Conservation (phyloP, 2,113 vertebrate species). For the Heteronetta atricapilla region DNA sequence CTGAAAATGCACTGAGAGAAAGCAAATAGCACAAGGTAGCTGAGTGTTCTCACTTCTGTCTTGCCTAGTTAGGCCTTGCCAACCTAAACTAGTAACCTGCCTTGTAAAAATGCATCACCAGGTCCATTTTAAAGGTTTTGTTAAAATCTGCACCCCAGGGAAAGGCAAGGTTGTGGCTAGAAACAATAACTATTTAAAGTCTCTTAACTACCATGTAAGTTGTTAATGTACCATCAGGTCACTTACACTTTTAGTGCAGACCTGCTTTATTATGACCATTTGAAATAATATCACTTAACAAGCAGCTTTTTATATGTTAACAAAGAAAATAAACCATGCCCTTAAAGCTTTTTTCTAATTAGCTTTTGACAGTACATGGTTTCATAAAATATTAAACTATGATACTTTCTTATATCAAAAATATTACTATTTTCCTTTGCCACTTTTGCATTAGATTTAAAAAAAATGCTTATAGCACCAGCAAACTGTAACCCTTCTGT, state of each 20-base stretch:
- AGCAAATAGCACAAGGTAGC: not conserved
- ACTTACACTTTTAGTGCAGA: not conserved
- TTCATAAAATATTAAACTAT: not conserved
- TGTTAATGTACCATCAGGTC: not conserved
- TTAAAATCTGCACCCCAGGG: slow-evolving; percentile 16
- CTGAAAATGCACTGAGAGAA: slow-evolving; percentile 83
- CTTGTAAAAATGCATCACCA: not conserved
- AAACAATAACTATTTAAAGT: not conserved
- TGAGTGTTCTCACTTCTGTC: not conserved
- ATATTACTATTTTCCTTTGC: not conserved
- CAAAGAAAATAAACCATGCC: not conserved
- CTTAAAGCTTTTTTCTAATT: not conserved
- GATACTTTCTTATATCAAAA: not conserved
- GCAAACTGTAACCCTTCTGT: not conserved
- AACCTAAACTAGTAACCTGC: not conserved
- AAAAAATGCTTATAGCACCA: not conserved
- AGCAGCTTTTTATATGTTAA: not conserved
- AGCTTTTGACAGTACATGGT: not conserved
- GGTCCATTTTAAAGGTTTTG: not conserved
- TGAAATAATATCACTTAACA: slow-evolving; percentile 5
- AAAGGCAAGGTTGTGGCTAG: not conserved
- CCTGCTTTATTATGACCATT: not conserved
- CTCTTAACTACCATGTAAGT: slow-evolving; percentile 6
- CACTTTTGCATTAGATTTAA: not conserved
- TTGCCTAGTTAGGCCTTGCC: not conserved